A percentile compares a stretch with the other conserved stretches of the same genome.
phyloP scores from a whole-genome alignment of 2,113 vertebrate species.

The Protomyctophum bolini region DNA sequence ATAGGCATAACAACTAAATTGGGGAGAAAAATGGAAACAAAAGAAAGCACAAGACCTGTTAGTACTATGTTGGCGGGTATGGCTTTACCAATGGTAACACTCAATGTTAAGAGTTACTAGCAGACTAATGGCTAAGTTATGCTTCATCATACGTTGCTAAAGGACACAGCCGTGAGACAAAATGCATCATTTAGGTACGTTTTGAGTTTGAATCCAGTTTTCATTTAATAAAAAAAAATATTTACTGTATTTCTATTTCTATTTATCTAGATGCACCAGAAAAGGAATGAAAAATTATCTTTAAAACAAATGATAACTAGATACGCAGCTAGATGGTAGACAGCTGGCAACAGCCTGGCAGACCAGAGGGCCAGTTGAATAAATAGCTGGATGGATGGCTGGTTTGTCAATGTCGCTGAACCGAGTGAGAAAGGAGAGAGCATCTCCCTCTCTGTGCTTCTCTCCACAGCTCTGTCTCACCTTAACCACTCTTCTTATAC shows the following conservation, averaged over 20 bases:
- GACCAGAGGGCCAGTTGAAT: neutral
- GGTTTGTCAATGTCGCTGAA: slow-evolving; percentile 25
- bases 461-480: slow-evolving; percentile 40
- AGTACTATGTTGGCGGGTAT: neutral
- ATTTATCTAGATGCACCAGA: neutral
- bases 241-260: neutral
- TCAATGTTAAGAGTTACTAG: slow-evolving; percentile 14
- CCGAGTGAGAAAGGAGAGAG: slow-evolving; percentile 37
- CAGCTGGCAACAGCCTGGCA: neutral
- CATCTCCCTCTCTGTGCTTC: slow-evolving; percentile 32
- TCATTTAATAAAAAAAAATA: neutral
- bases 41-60: neutral
- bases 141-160: neutral
- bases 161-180: neutral
- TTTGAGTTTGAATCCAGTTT: neutral
- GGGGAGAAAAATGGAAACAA: too few species aligned
- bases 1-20: too few species aligned
- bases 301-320: neutral
- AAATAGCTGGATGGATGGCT: slow-evolving; percentile 15
- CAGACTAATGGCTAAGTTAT: neutral
- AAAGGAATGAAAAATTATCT: neutral
- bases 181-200: neutral
- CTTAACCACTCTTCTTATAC: slow-evolving; percentile 57
- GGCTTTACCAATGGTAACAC: slow-evolving; percentile 2
- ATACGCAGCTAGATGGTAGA: neutral